Base-by-base conservation (phyloP, 2,888 invertebrate genomes). In the Yponomeuta sedellus region DNA sequence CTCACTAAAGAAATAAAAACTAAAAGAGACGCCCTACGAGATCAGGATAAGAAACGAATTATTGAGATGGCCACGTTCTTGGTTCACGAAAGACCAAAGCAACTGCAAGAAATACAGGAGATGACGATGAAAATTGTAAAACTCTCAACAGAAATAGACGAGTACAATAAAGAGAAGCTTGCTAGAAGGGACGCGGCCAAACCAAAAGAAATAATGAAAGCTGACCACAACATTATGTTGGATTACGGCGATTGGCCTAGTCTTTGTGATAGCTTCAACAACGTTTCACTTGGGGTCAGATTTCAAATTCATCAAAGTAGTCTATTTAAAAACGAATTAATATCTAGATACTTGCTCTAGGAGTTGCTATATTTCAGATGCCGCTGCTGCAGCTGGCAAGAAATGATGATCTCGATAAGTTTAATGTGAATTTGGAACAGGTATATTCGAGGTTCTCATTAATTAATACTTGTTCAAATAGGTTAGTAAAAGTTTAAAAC, bases 61-160 rank as follows among this genome's bases (percentile, higher is more conserved):
- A 70, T 87, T 68, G 75, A 83, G 73, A 56, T 88, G 25, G 88
- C 88, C 5, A 72, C 81, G 59, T 88, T 74, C 66, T 69, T 88
- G 22, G 67, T 80, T 28, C 66, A 72, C 16, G 81, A 83, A 69
- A 72, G 75, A 69, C 84, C 86, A n/a, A 75, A 73, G 64, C 68
- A 69, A 25, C 66, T 78, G 16, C 70, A 76, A 64, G 67, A 68
- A 11, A 78, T 85, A 61, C 28, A 70, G 72, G 39, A 76, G 78
- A 63, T 81, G 77, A 69, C 69, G 5, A 63, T 56, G 2, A 19
- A 20, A 52, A 34, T 16, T 66, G 68, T 40, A 73, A 72, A 66
- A 75, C 83, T 62, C 0, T 12, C 25, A 57, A n/a, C 10, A 70
- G 69, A 56, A 71, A 58, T 70, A 76, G 44, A 67, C 70, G 39